phyloP scores from a whole-genome alignment of 2,888 invertebrate species.

The Candidula unifasciata region DNA sequence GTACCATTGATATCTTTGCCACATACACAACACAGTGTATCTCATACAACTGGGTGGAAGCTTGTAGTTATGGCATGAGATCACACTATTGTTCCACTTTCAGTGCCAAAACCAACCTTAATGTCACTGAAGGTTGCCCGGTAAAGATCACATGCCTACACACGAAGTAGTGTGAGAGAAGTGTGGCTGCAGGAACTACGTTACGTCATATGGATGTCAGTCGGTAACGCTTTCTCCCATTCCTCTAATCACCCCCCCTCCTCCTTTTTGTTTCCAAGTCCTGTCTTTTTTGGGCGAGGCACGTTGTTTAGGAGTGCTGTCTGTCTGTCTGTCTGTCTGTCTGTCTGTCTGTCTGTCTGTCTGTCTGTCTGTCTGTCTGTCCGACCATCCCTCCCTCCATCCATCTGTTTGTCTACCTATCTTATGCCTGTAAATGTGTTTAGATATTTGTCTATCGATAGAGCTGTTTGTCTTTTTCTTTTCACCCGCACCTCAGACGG shows the following conservation, averaged over 20 bases:
- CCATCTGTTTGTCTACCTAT: too few relatives aligned
- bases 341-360: neutral
- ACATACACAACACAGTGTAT: too few relatives aligned
- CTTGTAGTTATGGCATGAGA: too few relatives aligned
- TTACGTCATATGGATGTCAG: neutral
- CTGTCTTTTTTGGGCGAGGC: too few relatives aligned
- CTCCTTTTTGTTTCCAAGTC: too few relatives aligned
- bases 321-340: neutral
- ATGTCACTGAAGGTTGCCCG: neutral
- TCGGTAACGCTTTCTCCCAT: neutral
- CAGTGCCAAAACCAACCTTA: neutral
- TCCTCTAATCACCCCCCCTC: neutral
- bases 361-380: slow-evolving; percentile 4
- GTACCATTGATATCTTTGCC: too few relatives aligned
- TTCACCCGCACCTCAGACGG: too few relatives aligned
- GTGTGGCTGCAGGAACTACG: too few relatives aligned
- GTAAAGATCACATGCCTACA: neutral
- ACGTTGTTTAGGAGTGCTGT: too few relatives aligned
- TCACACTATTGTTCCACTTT: neutral
- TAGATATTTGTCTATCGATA: neutral
- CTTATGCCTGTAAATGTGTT: too few relatives aligned
- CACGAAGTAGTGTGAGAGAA: neutral
- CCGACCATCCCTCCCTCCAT: neutral
- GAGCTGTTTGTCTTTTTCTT: neutral
- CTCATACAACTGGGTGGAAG: too few relatives aligned